These are phyloP conservation scores for Danio choprae DNA, from an alignment of 2,797 vertebrate species.

Conservation along the genomic window DNA sequence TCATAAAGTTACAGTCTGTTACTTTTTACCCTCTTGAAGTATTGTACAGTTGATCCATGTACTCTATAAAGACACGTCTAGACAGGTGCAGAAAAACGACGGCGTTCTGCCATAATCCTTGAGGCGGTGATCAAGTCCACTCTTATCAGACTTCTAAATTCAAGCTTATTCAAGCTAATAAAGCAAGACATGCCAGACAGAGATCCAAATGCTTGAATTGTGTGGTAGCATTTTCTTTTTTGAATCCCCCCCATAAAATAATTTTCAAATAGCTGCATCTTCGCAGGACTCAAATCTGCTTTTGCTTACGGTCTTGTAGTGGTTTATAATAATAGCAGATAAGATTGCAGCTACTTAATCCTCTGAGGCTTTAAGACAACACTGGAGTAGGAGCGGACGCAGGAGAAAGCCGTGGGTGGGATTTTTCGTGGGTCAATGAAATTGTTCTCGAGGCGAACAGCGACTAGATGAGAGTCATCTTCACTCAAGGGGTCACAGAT, in stretches of 20 bases:
- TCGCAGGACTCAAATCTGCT: not conserved
- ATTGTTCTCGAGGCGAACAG: slow-evolving; percentile 93
- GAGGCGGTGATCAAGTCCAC: not conserved
- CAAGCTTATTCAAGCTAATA: not conserved
- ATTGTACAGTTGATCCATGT: slow-evolving; percentile 24
- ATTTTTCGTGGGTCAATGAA: slow-evolving; percentile 86
- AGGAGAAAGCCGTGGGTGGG: slow-evolving; percentile 87
- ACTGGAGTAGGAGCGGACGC: slow-evolving; percentile 89
- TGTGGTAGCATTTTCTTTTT: too few species aligned
- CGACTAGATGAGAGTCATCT: slow-evolving; percentile 85
- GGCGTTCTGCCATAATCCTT: not conserved
- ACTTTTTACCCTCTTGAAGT: not conserved
- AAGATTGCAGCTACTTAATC: slow-evolving; percentile 64
- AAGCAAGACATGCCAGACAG: not conserved
- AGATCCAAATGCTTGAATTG: not conserved
- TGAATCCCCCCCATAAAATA: not conserved
- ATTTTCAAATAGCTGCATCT: not conserved
- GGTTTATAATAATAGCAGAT: not conserved
- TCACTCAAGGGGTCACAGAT: slow-evolving; percentile 84
- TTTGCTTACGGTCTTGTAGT: not conserved
- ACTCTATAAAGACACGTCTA: slow-evolving; percentile 16
- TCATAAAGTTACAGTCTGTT: slow-evolving; percentile 10
- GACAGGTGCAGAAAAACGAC: not conserved
- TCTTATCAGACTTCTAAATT: slow-evolving; percentile 20
- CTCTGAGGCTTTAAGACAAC: slow-evolving; percentile 92